Conservation (phyloP, 1,140 invertebrate genomes). For the Calliopsis andreniformis region DNA sequence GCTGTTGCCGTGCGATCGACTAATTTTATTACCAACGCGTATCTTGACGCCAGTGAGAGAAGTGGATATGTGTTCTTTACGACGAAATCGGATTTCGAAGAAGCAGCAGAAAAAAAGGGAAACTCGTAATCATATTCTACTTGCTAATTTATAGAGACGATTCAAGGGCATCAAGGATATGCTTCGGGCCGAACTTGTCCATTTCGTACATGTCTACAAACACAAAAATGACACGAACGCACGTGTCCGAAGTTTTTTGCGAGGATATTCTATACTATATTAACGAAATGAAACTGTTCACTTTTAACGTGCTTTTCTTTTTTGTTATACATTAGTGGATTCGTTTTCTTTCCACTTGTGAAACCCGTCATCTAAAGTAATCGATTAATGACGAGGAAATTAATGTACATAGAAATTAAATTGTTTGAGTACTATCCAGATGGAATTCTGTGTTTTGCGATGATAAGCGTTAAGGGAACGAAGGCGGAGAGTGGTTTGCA, state of each 20-base stretch:
- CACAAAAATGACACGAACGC: conserved; percentile 1
- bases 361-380: conserved; percentile 22
- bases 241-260: conserved; percentile 34
- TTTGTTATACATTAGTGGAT: conserved; percentile 34
- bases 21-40: conserved; percentile 54
- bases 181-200: conserved; percentile 43
- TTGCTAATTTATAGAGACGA: conserved; percentile 44
- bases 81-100: conserved; percentile 43
- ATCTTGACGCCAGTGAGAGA: conserved; percentile 41
- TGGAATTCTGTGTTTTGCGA: conserved; percentile 60
- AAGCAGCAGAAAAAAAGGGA: conserved; percentile 35
- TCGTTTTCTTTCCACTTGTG: conserved; percentile 61
- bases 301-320: conserved; percentile 42
- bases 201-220: conserved; percentile 20
- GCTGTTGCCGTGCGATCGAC: conserved; percentile 25
- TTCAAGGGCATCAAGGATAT: conserved; percentile 24
- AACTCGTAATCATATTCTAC: conserved; percentile 54
- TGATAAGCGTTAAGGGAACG: conserved; percentile 41
- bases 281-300: conserved; percentile 29
- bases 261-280: conserved; percentile 29
- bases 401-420: conserved; percentile 69
- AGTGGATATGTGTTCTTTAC: conserved; percentile 56
- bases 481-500: conserved; percentile 65
- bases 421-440: conserved; percentile 65
- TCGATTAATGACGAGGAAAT: conserved; percentile 42